Evolutionary conservation across 1,140 invertebrate genomes (phyloP), one percentile per base, ranked within the genome.

Genomic region (Drosophila quadrilineata): DNA sequence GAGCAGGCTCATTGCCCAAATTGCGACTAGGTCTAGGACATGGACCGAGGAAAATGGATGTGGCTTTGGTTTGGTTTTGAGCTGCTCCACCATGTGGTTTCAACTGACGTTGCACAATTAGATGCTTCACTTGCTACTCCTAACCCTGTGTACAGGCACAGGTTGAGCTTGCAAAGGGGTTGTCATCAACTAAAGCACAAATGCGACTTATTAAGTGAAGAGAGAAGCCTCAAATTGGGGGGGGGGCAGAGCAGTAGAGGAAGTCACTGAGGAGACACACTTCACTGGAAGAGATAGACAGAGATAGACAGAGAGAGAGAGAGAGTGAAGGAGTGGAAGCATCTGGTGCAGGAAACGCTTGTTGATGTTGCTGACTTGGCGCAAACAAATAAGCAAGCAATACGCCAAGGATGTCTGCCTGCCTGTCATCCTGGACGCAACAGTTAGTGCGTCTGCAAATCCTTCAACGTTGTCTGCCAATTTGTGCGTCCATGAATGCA

Each of bases 401-500:
- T 6, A 12, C 45, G n/a, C n/a, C n/a, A n/a, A n/a, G n/a, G n/a
- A n/a, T n/a, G n/a, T 19, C 16, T 17, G 16, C 12, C 6, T n/a
- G n/a, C 3, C 0, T 21, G 5, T 26, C 12, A 29, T n/a, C n/a
- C n/a, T n/a, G 8, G 14, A 31, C 50, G 63, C 63, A 66, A 66
- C 63, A 66, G 63, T 66, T 66, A 50, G 35, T 9, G 14, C 9
- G 16, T 33, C 22, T 19, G 48, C 63, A 66, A 59, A 60, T 60
- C 56, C 56, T 45, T 38, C 9, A 26, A 33, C 62, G 54, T 58
- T 65, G 62, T 65, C 76, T 80, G 75, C 72, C 75, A 80, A 80
- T 80, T 80, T 80, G 75, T 80, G 67, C 70, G 76, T 58, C 53
- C 57, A 75, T 84, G 75, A 80, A 80, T 80, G 75, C 75, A 82